These are phyloP conservation scores for Ispidina lecontei DNA, from an alignment of 2,797 vertebrate species.

Conservation along the genomic window DNA sequence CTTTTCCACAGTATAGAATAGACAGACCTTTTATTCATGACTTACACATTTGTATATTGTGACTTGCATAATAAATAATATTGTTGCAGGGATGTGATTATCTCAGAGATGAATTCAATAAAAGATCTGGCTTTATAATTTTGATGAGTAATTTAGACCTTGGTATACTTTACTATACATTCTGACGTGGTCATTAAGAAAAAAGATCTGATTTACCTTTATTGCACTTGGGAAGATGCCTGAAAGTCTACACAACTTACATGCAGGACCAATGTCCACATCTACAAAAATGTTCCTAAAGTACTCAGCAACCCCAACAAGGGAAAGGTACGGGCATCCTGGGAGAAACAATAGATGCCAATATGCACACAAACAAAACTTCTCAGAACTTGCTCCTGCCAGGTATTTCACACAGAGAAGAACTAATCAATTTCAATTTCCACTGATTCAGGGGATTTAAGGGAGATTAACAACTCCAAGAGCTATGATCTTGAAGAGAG, in stretches of 20 bases:
- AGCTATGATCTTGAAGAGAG: not conserved
- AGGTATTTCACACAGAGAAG: not conserved
- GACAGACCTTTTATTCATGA: not conserved
- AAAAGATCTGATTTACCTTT: not conserved
- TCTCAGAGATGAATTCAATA: not conserved
- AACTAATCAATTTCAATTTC: conserved; percentile 22
- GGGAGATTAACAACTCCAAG: not conserved
- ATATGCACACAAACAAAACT: not conserved
- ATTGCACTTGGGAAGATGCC: not conserved
- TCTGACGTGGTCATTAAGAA: not conserved
- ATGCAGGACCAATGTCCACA: not conserved
- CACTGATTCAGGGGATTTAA: conserved; percentile 5
- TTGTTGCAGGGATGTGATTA: not conserved
- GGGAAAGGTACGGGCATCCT: not conserved
- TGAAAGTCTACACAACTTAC: not conserved
- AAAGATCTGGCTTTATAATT: not conserved
- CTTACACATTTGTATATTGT: not conserved
- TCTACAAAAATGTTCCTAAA: not conserved
- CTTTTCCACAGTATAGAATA: not conserved
- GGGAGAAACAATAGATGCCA: not conserved
- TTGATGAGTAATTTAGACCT: not conserved
- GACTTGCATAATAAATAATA: not conserved
- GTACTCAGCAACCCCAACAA: not conserved
- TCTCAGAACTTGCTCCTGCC: not conserved
- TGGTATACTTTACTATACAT: not conserved